Evolutionary conservation across 1,140 invertebrate species (phyloP).

Genomic region (Drosophila rhopaloa): DNA sequence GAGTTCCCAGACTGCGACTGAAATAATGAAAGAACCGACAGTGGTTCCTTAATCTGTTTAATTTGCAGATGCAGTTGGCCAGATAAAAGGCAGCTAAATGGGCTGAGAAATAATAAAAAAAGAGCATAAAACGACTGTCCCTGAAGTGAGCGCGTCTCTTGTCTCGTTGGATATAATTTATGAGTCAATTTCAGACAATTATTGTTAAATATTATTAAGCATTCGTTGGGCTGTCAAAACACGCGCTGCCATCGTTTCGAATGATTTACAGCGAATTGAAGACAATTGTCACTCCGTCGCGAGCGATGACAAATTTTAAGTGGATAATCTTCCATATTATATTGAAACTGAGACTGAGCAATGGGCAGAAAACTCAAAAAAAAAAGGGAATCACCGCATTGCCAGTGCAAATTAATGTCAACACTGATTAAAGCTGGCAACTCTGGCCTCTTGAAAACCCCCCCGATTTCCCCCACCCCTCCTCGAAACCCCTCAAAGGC

Average conservation of each 20-base stretch:
- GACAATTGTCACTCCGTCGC: constrained; percentile 69
- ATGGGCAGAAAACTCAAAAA: neutral
- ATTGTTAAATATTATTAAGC: constrained; percentile 84
- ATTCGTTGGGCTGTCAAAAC: constrained; percentile 81
- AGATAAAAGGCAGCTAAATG: constrained; percentile 24
- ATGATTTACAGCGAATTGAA: constrained; percentile 77
- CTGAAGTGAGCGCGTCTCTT: constrained; percentile 37
- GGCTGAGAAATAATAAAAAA: constrained; percentile 23
- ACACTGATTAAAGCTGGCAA: constrained; percentile 71
- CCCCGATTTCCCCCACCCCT: neutral
- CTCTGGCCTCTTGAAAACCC: constrained; percentile 8
- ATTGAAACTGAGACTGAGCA: constrained; percentile 59
- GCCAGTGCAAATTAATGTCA: constrained; percentile 79
- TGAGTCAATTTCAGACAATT: constrained; percentile 84
- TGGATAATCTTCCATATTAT: constrained; percentile 69
- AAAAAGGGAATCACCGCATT: constrained; percentile 48
- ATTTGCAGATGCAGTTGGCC: constrained; percentile 46
- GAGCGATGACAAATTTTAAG: constrained; percentile 71
- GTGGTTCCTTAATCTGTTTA: constrained; percentile 39
- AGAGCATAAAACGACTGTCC: constrained; percentile 58
- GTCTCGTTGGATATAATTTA: constrained; percentile 75
- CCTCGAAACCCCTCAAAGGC: constrained; percentile 15
- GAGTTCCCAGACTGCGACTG: neutral
- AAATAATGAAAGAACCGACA: constrained; percentile 24
- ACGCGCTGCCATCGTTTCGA: constrained; percentile 52